A percentile compares a stretch with the other conserved stretches of the same genome.
Evolutionary conservation across 2,797 vertebrate species (phyloP).

Genomic region (Salarias fasciatus): DNA sequence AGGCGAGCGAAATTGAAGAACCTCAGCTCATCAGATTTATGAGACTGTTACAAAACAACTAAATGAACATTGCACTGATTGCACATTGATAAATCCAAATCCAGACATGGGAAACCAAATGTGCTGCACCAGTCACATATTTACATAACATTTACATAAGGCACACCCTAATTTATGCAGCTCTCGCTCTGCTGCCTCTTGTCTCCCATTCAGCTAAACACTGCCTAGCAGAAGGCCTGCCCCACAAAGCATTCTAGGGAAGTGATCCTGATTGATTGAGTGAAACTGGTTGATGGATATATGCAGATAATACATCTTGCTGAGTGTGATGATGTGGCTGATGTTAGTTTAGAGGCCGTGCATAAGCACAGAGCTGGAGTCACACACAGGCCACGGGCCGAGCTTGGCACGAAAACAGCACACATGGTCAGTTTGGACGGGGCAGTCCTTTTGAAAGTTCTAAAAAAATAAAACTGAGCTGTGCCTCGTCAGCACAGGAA

Average conservation of each 20-base stretch:
- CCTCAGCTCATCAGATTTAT: slow-evolving; percentile 10
- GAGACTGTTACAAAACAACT: slow-evolving; percentile 4
- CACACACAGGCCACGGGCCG: too few species aligned
- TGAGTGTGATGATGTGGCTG: too few species aligned
- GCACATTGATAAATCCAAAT: neutral
- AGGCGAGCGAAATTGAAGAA: neutral
- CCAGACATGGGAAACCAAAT: slow-evolving; percentile 5
- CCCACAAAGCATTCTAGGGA: neutral
- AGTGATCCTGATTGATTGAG: too few species aligned
- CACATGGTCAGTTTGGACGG: too few species aligned
- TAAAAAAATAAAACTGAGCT: too few species aligned
- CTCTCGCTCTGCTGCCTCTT: neutral
- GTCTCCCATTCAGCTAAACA: neutral
- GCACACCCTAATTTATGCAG: neutral
- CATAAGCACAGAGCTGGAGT: too few species aligned
- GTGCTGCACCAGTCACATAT: neutral
- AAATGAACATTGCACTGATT: slow-evolving; percentile 7
- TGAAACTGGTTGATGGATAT: too few species aligned
- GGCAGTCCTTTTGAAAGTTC: too few species aligned
- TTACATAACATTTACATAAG: slow-evolving; percentile 12
- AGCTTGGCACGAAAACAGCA: too few species aligned
- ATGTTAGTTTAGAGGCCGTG: too few species aligned
- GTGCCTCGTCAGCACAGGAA: too few species aligned
- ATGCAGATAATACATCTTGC: too few species aligned
- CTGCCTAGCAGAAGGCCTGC: neutral